Conservation (phyloP, 2,888 invertebrate genomes). For the Polyommatus icarus region DNA sequence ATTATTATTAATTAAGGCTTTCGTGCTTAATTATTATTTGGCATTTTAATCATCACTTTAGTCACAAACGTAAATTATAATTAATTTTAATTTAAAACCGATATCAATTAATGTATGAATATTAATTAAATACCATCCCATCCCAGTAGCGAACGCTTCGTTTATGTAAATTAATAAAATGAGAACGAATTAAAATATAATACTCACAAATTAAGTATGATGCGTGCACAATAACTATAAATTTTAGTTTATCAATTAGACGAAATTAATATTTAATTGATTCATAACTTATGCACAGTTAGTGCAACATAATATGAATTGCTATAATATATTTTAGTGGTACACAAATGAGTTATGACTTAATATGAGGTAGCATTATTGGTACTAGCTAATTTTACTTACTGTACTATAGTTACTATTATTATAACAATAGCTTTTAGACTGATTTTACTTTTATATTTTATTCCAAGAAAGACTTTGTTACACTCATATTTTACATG, state of each 20-base stretch:
- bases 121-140: neutral
- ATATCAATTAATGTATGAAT: constrained; percentile 11
- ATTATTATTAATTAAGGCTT: neutral
- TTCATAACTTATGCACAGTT: neutral
- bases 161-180: constrained; percentile 8
- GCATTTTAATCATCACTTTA: neutral
- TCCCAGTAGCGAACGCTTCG: neutral
- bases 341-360: neutral
- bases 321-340: neutral
- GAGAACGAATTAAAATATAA: constrained; percentile 6
- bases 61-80: neutral
- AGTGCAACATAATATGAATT: neutral
- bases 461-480: too few relatives aligned
- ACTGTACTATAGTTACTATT: too few relatives aligned
- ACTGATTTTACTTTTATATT: too few relatives aligned
- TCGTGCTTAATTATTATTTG: neutral
- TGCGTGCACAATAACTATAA: neutral
- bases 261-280: neutral
- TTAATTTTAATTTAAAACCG: neutral
- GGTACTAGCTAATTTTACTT: too few relatives aligned
- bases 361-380: too few relatives aligned
- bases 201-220: neutral
- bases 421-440: too few relatives aligned
- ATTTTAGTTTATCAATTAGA: neutral
- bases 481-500: too few relatives aligned